A percentile compares a stretch with the other conserved stretches of the same genome.
These are phyloP conservation scores for Drosophila biarmipes DNA, from an alignment of 1,140 invertebrate genomes.

Conservation along the genomic window DNA sequence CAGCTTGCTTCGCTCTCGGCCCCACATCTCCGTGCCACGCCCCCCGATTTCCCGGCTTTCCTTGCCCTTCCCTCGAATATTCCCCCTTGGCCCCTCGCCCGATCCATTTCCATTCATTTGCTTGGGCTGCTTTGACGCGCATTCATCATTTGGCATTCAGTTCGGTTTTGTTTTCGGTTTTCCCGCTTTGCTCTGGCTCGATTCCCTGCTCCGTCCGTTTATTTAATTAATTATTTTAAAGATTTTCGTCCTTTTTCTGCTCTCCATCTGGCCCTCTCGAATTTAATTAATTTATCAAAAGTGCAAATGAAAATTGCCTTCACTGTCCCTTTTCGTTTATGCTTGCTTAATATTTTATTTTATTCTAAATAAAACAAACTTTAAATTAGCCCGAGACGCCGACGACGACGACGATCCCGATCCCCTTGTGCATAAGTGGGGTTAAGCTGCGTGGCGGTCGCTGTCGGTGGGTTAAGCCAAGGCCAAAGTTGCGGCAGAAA, in stretches of 20 bases:
- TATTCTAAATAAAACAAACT: constrained; percentile 73
- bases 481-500: constrained; percentile 68
- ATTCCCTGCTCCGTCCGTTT: constrained; percentile 60
- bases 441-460: constrained; percentile 62
- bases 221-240: constrained; percentile 84
- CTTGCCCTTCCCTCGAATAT: constrained; percentile 33
- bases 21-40: neutral
- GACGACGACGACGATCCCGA: neutral
- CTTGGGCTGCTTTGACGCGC: constrained; percentile 63
- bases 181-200: constrained; percentile 23
- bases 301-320: constrained; percentile 74
- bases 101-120: constrained; percentile 35
- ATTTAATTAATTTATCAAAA: constrained; percentile 83
- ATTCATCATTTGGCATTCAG: constrained; percentile 81
- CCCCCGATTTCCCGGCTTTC: constrained; percentile 23
- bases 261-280: constrained; percentile 10
- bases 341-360: constrained; percentile 70
- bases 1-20: constrained; percentile 42
- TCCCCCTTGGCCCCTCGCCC: constrained; percentile 3
- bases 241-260: constrained; percentile 65
- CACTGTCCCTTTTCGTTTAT: constrained; percentile 28
- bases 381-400: constrained; percentile 66
- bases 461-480: constrained; percentile 52
- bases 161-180: constrained; percentile 34
- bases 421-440: constrained; percentile 61